These are phyloP conservation scores for Urosaurus nigricauda DNA, from an alignment of 2,797 vertebrate species.

Conservation along the genomic window DNA sequence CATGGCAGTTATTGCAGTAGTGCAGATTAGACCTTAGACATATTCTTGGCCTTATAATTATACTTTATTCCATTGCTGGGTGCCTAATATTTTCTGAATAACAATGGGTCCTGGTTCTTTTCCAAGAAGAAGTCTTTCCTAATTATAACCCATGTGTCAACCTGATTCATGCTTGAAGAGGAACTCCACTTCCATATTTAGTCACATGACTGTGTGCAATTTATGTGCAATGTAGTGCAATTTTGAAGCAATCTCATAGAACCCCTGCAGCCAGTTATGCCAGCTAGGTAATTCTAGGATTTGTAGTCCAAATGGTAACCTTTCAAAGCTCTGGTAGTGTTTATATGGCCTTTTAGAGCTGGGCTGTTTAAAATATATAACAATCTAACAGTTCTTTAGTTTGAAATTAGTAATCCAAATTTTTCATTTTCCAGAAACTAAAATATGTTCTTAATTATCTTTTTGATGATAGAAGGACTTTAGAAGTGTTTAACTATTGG, in stretches of 20 bases:
- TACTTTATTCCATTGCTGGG: not conserved
- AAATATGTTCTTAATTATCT: not conserved
- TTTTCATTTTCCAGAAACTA: not conserved
- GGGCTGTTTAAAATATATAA: not conserved
- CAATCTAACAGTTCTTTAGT: not conserved
- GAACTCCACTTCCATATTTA: not conserved
- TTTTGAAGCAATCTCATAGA: no score
- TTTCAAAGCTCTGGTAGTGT: not conserved
- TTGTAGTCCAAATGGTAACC: not conserved
- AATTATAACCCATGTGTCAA: not conserved
- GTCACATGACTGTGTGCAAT: not conserved
- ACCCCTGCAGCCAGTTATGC: no score
- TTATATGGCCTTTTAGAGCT: not conserved
- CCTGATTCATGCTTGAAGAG: not conserved
- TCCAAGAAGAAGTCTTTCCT: not conserved
- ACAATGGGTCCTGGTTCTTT: not conserved
- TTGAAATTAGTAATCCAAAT: slow-evolving; percentile 3
- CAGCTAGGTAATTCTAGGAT: no score
- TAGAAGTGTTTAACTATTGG: not conserved
- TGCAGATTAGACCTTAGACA: not conserved
- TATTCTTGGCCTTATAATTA: no score
- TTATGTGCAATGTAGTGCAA: no score
- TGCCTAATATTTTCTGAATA: not conserved
- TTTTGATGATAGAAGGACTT: not conserved
- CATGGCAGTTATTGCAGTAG: no score